Percentiles rank a stretch among this genome's conserved stretches.
phyloP scores from a whole-genome alignment of 1,140 invertebrate genomes.

The Campoletis sonorensis region DNA sequence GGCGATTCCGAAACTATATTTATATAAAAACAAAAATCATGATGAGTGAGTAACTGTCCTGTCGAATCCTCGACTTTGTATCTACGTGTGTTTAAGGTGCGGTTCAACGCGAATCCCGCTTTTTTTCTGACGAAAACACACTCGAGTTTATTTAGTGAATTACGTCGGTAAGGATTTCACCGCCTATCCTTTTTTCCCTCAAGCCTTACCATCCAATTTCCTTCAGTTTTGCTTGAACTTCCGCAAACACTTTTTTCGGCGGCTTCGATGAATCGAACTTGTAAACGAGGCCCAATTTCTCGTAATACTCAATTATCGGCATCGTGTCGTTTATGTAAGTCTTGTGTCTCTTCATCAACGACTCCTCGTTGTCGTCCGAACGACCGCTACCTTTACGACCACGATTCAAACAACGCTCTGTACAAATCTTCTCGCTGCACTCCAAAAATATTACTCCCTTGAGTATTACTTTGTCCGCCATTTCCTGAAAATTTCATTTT shows the following conservation, averaged over 20 bases:
- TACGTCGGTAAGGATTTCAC: not conserved
- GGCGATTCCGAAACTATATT: not conserved
- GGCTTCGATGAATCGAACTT: slow-evolving; percentile 85
- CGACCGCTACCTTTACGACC: slow-evolving; percentile 94
- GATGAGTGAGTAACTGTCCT: not conserved
- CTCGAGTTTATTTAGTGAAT: not conserved
- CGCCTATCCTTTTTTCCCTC: not conserved
- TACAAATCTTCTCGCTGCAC: slow-evolving; percentile 90
- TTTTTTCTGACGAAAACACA: not conserved
- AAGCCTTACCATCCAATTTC: slow-evolving; percentile 70
- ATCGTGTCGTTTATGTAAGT: slow-evolving; percentile 94
- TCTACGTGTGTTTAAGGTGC: not conserved
- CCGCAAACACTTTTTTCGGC: slow-evolving; percentile 84
- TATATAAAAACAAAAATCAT: not conserved
- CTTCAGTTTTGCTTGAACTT: slow-evolving; percentile 76
- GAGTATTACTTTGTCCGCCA: slow-evolving; percentile 90
- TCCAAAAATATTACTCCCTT: slow-evolving; percentile 96
- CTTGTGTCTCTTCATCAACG: slow-evolving; percentile 92
- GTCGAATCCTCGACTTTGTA: not conserved
- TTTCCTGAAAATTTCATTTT: slow-evolving; percentile 75
- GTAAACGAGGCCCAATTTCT: slow-evolving; percentile 84
- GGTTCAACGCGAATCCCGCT: not conserved
- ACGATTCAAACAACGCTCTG: slow-evolving; percentile 88
- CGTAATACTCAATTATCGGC: slow-evolving; percentile 95
- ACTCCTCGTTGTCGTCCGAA: slow-evolving; percentile 96